Conservation (phyloP, 2,888 invertebrate genomes). For the Clostera curtula region DNA sequence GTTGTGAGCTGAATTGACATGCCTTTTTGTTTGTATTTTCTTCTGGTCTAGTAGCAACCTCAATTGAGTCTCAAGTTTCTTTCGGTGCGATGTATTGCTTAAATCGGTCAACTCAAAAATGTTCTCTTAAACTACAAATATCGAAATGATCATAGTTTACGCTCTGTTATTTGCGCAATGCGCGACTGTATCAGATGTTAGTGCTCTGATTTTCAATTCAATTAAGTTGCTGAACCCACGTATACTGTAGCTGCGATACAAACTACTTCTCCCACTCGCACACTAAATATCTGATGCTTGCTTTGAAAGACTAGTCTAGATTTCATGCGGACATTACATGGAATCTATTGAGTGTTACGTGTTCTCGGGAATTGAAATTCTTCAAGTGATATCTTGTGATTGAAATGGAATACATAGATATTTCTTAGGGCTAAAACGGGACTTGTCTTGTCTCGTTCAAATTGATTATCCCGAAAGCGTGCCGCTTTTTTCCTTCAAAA, state of each 20-base stretch:
- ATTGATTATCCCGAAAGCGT: not conserved
- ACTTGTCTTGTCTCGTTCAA: not conserved
- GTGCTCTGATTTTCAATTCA: constrained; percentile 16
- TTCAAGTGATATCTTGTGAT: no score
- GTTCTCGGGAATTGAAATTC: constrained; percentile 12
- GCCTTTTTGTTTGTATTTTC: constrained; percentile 21
- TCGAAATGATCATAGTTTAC: constrained; percentile 1
- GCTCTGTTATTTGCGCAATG: constrained; percentile 1
- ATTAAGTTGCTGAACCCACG: constrained; percentile 11
- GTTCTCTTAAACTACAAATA: no score
- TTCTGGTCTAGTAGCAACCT: constrained; percentile 9
- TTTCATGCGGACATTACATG: constrained; percentile 13
- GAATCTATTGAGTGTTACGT: constrained; percentile 15
- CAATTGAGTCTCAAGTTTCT: constrained; percentile 24
- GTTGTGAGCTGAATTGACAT: constrained; percentile 24
- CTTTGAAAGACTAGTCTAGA: constrained; percentile 11
- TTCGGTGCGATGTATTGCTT: constrained; percentile 12
- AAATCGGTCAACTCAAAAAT: constrained; percentile 9
- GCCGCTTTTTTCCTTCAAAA: constrained; percentile 2
- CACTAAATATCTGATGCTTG: constrained; percentile 10
- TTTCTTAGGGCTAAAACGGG: not conserved
- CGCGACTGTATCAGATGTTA: constrained; percentile 1
- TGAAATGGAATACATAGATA: not conserved
- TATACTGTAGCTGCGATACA: constrained; percentile 12
- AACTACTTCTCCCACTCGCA: constrained; percentile 13